Evolutionary conservation across 2,888 invertebrate genomes (phyloP).

Genomic region (Amblyteles armatorius): DNA sequence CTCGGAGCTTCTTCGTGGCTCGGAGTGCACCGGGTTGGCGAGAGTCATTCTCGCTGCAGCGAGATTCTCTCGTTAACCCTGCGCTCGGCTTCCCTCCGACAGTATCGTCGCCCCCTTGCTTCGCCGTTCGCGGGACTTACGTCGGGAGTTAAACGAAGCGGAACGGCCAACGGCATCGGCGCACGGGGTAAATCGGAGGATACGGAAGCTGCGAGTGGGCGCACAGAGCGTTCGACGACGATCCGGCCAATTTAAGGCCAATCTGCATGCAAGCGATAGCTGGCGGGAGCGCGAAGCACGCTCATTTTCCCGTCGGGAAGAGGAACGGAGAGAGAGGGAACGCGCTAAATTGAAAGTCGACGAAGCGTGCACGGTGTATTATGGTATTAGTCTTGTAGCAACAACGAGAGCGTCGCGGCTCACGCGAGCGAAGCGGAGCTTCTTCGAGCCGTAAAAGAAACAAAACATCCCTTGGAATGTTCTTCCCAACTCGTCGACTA

Average conservation of each 20-base stretch:
- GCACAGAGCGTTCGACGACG: conserved; percentile 27
- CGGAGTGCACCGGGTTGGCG: neutral
- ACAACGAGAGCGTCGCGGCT: neutral
- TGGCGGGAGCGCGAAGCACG: conserved; percentile 26
- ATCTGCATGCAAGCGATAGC: conserved; percentile 49
- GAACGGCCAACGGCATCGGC: conserved; percentile 5
- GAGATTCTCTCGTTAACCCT: conserved; percentile 39
- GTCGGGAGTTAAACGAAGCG: conserved; percentile 25
- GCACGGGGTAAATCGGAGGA: conserved; percentile 23
- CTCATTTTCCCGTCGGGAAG: conserved; percentile 35
- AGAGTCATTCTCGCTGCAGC: neutral
- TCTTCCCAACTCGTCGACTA: neutral
- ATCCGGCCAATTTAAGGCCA: conserved; percentile 63
- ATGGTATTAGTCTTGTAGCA: neutral
- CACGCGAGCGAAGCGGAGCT: neutral
- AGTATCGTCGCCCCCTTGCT: neutral
- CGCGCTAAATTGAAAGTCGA: conserved; percentile 59
- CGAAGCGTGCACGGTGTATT: conserved; percentile 33
- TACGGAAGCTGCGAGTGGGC: conserved; percentile 4
- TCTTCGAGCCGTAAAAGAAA: neutral
- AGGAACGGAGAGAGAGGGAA: neutral
- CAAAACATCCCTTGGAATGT: neutral
- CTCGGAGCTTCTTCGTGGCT: neutral
- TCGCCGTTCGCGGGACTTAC: conserved; percentile 2
- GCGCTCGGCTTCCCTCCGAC: neutral